Conservation (phyloP, 2,113 vertebrate species). For the Ciconia maguari region DNA sequence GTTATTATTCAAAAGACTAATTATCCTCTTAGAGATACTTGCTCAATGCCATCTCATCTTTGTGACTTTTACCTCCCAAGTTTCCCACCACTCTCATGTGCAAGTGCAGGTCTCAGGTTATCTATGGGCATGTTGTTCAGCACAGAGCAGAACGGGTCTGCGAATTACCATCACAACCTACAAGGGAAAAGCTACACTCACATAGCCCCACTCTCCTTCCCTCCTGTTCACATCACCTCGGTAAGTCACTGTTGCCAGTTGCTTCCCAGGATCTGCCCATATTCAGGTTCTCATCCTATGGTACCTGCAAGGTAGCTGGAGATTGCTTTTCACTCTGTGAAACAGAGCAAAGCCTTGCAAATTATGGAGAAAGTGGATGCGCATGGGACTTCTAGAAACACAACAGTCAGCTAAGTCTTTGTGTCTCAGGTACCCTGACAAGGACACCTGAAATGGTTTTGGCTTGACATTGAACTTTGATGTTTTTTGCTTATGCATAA, state of each 20-base stretch:
- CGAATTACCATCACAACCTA: fast-evolving
- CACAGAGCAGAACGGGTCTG: neutral
- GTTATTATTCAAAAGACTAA: neutral
- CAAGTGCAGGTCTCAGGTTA: neutral
- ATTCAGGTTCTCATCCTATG: neutral
- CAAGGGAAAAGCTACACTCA: neutral
- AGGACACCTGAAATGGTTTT: neutral
- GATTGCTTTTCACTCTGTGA: neutral
- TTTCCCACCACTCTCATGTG: neutral
- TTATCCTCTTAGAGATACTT: neutral
- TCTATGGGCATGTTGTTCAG: fast-evolving
- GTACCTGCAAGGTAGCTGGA: neutral
- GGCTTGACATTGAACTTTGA: neutral
- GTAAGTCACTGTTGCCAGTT: neutral
- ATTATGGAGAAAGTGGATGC: neutral
- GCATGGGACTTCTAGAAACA: neutral
- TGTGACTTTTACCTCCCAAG: neutral
- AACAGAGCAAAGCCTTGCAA: neutral
- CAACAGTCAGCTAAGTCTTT: neutral
- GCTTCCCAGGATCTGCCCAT: neutral
- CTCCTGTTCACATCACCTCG: neutral
- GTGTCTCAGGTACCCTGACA: neutral
- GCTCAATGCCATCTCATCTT: neutral
- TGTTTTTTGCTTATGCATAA: neutral
- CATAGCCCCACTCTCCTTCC: neutral